Conservation (phyloP, 2,113 vertebrate species). For the Camelus bactrianus region DNA sequence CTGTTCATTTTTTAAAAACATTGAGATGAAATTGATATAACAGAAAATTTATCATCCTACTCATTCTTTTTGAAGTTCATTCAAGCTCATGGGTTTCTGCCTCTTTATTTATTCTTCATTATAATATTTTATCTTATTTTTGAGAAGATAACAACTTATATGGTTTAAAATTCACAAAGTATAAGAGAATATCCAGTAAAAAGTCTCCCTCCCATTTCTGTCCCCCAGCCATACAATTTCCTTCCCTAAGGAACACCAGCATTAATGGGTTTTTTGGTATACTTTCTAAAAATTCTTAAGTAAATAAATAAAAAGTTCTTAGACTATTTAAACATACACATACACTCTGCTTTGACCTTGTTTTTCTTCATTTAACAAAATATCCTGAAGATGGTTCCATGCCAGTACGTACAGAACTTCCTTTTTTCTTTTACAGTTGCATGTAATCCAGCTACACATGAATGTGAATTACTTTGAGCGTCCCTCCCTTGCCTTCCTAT, state of each 20-base stretch:
- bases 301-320: not conserved
- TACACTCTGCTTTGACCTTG: not conserved
- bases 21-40: not conserved
- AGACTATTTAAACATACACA: not conserved
- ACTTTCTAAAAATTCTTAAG: not conserved
- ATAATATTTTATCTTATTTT: slow-evolving; percentile 3
- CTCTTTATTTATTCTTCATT: slow-evolving; percentile 20
- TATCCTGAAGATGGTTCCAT: not conserved
- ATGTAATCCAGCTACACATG: not conserved
- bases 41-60: not conserved
- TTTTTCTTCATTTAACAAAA: slow-evolving; percentile 27
- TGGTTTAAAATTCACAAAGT: slow-evolving; percentile 9
- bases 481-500: not conserved
- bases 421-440: not conserved
- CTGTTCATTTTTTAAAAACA: not conserved
- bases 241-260: not conserved
- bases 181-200: not conserved
- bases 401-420: not conserved
- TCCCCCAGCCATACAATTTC: not conserved
- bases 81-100: not conserved
- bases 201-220: not conserved
- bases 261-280: not conserved
- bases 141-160: not conserved
- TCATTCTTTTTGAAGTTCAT: not conserved
- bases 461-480: not conserved